phyloP scores from a whole-genome alignment of 1,140 invertebrate species.

The Triops cancriformis region DNA sequence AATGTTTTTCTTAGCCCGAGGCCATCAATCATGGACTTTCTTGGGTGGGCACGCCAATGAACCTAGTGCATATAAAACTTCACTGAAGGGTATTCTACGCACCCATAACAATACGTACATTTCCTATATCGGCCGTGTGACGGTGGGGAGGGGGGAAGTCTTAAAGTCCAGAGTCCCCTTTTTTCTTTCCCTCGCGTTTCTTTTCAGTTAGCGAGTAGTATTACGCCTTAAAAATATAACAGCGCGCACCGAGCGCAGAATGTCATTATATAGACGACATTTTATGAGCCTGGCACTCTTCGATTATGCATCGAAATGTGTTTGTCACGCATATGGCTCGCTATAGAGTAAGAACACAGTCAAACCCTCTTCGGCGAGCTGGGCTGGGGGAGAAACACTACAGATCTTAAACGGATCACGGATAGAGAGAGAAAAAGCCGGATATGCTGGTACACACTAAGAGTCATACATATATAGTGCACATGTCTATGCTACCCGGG shows the following conservation, averaged over 20 bases:
- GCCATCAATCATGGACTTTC: neutral
- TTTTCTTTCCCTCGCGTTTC: neutral
- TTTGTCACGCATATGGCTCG: neutral
- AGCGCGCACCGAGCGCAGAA: neutral
- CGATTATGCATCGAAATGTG: conserved; percentile 6
- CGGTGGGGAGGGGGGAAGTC: neutral
- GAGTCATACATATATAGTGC: neutral
- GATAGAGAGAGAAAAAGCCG: neutral
- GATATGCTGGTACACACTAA: neutral
- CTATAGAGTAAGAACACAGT: neutral
- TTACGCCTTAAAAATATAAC: neutral
- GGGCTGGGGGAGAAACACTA: no score
- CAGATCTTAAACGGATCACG: no score
- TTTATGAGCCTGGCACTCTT: neutral
- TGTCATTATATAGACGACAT: neutral
- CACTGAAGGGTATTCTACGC: neutral
- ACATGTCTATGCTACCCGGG: neutral
- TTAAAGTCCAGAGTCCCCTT: neutral
- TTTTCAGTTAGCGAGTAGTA: neutral
- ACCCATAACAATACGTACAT: neutral
- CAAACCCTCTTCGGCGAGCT: neutral
- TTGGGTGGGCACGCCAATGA: neutral
- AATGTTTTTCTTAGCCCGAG: neutral
- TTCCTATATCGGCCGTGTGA: neutral
- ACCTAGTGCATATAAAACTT: neutral